A percentile compares a stretch with the other conserved stretches of the same genome.
These are phyloP conservation scores for Plebejus melissa DNA, from an alignment of 2,888 invertebrate genomes.

Conservation along the genomic window DNA sequence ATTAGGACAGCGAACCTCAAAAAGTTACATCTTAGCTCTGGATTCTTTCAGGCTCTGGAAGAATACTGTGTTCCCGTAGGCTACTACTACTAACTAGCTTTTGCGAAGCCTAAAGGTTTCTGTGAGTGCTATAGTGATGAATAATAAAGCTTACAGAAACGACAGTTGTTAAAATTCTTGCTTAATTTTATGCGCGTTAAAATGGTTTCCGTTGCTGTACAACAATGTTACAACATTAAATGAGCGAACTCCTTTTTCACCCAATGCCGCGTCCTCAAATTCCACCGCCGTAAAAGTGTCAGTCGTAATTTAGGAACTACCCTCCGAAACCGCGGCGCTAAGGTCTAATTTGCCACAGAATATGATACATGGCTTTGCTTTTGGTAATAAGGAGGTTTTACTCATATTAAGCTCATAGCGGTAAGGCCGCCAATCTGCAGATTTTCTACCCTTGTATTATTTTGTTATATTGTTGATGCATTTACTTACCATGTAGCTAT, in stretches of 20 bases:
- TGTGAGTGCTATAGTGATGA: background rate
- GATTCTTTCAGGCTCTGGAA: no score
- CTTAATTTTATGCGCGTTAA: background rate
- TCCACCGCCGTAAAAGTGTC: constrained; percentile 44
- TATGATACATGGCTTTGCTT: constrained; percentile 46
- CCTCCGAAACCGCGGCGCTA: constrained; percentile 40
- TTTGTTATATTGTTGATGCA: no score
- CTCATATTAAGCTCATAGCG: background rate
- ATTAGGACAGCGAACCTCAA: no score
- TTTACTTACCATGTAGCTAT: no score
- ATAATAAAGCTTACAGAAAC: background rate
- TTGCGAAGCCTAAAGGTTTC: no score
- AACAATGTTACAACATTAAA: constrained; percentile 31
- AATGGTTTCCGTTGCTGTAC: background rate
- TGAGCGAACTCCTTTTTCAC: constrained; percentile 40
- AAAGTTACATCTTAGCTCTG: no score
- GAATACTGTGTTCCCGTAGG: no score
- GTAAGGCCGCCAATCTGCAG: no score
- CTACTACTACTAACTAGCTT: no score
- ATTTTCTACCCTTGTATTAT: no score
- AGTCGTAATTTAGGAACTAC: constrained; percentile 42
- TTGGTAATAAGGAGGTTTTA: background rate
- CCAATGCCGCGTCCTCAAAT: constrained; percentile 45
- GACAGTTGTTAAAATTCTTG: background rate
- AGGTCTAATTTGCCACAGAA: constrained; percentile 59